Percentiles rank a stretch among this genome's conserved stretches.
Conservation (phyloP, 2,113 vertebrate species). For the Vanacampus margaritifer region DNA sequence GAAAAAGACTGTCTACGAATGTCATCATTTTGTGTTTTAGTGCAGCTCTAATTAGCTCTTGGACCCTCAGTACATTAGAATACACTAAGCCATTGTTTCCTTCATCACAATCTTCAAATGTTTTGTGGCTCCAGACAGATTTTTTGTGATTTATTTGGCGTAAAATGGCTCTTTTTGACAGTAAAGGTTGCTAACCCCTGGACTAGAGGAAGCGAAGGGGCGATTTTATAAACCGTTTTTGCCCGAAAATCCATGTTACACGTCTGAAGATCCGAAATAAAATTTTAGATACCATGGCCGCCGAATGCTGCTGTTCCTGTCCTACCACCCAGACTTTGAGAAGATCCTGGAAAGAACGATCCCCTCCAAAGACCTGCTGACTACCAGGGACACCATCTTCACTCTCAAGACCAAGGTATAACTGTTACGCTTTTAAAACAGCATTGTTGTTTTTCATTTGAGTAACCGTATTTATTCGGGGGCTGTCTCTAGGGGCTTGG, state of each 20-base stretch:
- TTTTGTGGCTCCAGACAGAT: too few species aligned
- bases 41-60: too few species aligned
- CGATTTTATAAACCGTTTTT: not conserved
- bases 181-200: too few species aligned
- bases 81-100: too few species aligned
- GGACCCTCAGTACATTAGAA: too few species aligned
- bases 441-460: not conserved
- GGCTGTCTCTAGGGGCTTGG: slow-evolving; percentile 79
- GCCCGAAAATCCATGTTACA: not conserved
- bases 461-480: not conserved
- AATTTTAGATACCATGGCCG: slow-evolving; percentile 83
- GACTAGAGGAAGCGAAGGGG: too few species aligned
- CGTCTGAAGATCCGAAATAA: not conserved
- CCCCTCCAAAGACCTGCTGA: slow-evolving; percentile 81
- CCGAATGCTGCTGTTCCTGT: slow-evolving; percentile 86
- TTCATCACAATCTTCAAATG: too few species aligned
- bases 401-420: slow-evolving; percentile 84
- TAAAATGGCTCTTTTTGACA: too few species aligned
- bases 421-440: not conserved
- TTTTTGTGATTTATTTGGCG: too few species aligned
- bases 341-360: slow-evolving; percentile 85
- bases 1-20: too few species aligned
- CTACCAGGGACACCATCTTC: slow-evolving; percentile 80
- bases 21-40: too few species aligned
- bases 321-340: slow-evolving; percentile 85